Evolutionary conservation across 2,888 invertebrate species (phyloP).

Genomic region (Matsumyia berberina): DNA sequence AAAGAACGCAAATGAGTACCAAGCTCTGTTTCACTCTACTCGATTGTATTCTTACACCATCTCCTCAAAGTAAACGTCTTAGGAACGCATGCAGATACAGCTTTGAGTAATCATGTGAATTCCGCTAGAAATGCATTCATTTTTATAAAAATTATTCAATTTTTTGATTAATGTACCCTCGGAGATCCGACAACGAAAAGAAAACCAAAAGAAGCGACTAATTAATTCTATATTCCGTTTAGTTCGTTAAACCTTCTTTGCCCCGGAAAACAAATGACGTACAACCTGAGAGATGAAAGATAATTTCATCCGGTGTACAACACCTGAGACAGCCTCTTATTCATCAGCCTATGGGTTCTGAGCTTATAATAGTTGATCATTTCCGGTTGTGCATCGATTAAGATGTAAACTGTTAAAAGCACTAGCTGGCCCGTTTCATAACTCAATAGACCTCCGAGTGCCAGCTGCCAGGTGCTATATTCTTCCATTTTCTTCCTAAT

Average conservation of each 20-base stretch:
- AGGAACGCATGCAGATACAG: too few species aligned
- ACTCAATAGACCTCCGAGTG: neutral
- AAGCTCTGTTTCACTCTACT: neutral
- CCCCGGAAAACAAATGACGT: conserved; percentile 28
- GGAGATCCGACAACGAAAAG: conserved; percentile 17
- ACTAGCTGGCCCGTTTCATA: neutral
- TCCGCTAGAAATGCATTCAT: conserved; percentile 50
- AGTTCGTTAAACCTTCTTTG: conserved; percentile 42
- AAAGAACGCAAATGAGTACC: neutral
- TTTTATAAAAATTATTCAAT: conserved; percentile 23
- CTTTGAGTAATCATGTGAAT: conserved; percentile 19
- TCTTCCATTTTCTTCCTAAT: conserved; percentile 18
- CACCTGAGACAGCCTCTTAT: conserved; percentile 7
- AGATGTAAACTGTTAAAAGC: conserved; percentile 44
- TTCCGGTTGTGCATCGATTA: conserved; percentile 61
- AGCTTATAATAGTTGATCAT: conserved; percentile 38
- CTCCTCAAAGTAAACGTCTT: neutral
- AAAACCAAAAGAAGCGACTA: conserved; percentile 26
- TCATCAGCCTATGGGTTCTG: conserved; percentile 17
- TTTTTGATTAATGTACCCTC: conserved; percentile 48
- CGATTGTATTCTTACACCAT: neutral
- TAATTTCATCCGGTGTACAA: neutral
- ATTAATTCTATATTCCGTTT: conserved; percentile 65
- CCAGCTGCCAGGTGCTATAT: neutral
- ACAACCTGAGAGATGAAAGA: conserved; percentile 20